phyloP scores from a whole-genome alignment of 1,140 invertebrate genomes.

The Drosophila carrolli region DNA sequence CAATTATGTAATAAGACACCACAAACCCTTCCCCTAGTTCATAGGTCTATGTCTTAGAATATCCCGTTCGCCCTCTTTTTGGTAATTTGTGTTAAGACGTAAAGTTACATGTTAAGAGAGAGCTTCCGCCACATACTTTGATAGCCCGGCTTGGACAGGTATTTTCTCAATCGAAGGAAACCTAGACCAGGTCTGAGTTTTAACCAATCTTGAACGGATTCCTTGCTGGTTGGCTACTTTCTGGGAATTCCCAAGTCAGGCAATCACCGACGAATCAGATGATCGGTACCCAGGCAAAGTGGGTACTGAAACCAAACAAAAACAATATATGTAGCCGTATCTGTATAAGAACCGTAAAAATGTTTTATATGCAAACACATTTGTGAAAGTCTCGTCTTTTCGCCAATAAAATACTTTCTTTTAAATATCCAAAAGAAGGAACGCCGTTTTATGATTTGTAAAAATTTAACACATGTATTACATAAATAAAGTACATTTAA shows the following conservation, averaged over 20 bases:
- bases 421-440: conserved; percentile 17
- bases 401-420: conserved; percentile 24
- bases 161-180: conserved; percentile 14
- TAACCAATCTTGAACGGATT: conserved; percentile 28
- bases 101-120: conserved; percentile 58
- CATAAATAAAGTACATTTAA: conserved; percentile 58
- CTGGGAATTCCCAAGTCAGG: neutral
- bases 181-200: conserved; percentile 1
- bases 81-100: conserved; percentile 62
- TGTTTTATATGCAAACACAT: conserved; percentile 38
- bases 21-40: conserved; percentile 30
- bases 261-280: conserved; percentile 60
- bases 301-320: conserved; percentile 37
- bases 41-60: conserved; percentile 41
- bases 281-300: conserved; percentile 8
- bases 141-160: conserved; percentile 5
- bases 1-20: conserved; percentile 59
- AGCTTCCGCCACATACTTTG: conserved; percentile 2
- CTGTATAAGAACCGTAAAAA: conserved; percentile 21
- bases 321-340: conserved; percentile 26
- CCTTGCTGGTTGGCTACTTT: conserved; percentile 51
- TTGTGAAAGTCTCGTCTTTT: conserved; percentile 26
- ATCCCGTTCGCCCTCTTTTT: conserved; percentile 31
- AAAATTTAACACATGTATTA: conserved; percentile 63
- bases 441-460: conserved; percentile 36